These are phyloP conservation scores for Spicauda simplicius DNA, from an alignment of 2,888 invertebrate genomes.

Conservation along the genomic window DNA sequence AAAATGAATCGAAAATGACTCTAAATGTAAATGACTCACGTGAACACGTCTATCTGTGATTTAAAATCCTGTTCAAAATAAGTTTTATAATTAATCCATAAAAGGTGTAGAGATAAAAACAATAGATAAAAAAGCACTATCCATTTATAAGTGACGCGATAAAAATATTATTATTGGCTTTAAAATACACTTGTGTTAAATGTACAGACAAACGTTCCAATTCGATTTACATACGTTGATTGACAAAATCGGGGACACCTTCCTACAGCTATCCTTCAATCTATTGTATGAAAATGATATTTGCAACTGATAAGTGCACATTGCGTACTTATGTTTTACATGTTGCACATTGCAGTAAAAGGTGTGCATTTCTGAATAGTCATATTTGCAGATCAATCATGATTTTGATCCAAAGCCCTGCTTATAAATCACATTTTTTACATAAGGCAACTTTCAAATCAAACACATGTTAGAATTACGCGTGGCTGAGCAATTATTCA, in stretches of 20 bases:
- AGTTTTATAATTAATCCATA: too few species aligned
- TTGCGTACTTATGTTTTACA: conserved; percentile 54
- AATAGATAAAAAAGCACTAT: too few species aligned
- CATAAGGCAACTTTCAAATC: conserved; percentile 33
- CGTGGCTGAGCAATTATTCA: conserved; percentile 27
- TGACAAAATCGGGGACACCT: not conserved
- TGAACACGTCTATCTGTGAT: too few species aligned
- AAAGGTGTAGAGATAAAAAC: too few species aligned
- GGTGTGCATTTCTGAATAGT: conserved; percentile 45
- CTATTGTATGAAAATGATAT: conserved; percentile 42
- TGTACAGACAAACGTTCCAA: not conserved
- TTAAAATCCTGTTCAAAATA: too few species aligned
- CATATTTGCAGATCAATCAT: conserved; percentile 44
- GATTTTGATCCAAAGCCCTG: conserved; percentile 35
- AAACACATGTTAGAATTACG: conserved; percentile 29
- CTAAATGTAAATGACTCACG: too few species aligned
- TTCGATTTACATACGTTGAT: not conserved
- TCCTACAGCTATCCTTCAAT: conserved; percentile 9
- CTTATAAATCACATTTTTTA: conserved; percentile 16
- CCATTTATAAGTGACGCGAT: too few species aligned
- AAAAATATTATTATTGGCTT: too few species aligned
- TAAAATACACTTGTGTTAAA: not conserved
- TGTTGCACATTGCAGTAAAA: conserved; percentile 43
- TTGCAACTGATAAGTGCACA: conserved; percentile 61
- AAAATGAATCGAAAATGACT: too few species aligned